Conservation (phyloP, 2,888 invertebrate species). For the Cheilosia grossa region DNA sequence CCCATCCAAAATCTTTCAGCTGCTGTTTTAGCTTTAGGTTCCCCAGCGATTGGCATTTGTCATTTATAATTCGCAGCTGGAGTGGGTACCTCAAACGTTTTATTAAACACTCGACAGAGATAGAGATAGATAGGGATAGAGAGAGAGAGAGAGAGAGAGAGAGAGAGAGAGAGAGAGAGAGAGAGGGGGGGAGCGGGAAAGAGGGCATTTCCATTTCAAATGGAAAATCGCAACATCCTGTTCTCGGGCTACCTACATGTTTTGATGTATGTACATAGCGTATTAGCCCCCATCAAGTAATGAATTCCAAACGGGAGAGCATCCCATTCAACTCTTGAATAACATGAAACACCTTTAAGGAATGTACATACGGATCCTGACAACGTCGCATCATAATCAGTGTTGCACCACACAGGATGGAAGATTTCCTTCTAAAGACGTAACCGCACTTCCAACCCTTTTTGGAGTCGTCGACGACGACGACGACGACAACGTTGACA, state of each 20-base stretch:
- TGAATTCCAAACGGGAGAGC: slow-evolving; percentile 66
- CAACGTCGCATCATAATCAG: slow-evolving; percentile 62
- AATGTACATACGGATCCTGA: slow-evolving; percentile 36
- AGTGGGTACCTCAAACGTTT: slow-evolving; percentile 75
- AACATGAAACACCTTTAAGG: slow-evolving; percentile 70
- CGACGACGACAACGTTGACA: slow-evolving; percentile 22
- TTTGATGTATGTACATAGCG: slow-evolving; percentile 29
- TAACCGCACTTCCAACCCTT: slow-evolving; percentile 54
- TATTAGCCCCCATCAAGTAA: slow-evolving; percentile 34
- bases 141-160: too few species aligned
- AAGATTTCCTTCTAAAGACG: slow-evolving; percentile 46
- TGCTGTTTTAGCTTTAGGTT: slow-evolving; percentile 53
- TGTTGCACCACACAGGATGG: slow-evolving; percentile 66
- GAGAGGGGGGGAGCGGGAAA: not conserved
- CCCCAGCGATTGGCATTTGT: slow-evolving; percentile 67
- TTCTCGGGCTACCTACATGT: slow-evolving; percentile 6
- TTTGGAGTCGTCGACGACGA: slow-evolving; percentile 35
- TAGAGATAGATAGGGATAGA: not conserved
- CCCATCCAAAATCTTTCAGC: slow-evolving; percentile 62
- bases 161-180: not conserved
- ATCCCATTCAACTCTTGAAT: slow-evolving; percentile 53
- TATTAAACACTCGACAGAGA: slow-evolving; percentile 68
- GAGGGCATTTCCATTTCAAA: slow-evolving; percentile 68
- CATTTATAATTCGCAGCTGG: slow-evolving; percentile 72
- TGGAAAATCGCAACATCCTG: slow-evolving; percentile 72